These are phyloP conservation scores for Rhopalosiphum padi DNA, from an alignment of 1,140 invertebrate genomes.

Conservation along the genomic window DNA sequence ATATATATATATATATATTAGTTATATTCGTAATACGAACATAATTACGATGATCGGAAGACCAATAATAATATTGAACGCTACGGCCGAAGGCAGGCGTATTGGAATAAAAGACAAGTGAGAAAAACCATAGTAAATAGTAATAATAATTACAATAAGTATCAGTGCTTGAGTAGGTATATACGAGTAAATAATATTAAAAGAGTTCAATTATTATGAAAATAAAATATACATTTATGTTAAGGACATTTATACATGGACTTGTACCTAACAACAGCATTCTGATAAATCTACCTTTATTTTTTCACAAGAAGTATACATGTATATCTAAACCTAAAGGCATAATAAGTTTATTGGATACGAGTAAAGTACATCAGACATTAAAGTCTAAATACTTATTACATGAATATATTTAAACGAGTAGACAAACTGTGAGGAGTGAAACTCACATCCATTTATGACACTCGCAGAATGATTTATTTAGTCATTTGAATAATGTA, in stretches of 20 bases:
- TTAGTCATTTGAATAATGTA: neutral
- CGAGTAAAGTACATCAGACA: neutral
- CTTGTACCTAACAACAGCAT: neutral
- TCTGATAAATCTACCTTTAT: neutral
- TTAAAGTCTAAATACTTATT: neutral
- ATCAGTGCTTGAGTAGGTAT: neutral
- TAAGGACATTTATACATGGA: neutral
- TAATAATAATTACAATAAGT: neutral
- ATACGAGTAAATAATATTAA: too few species aligned
- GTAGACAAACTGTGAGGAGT: neutral
- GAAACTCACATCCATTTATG: too few species aligned
- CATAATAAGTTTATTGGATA: neutral
- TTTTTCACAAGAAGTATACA: neutral
- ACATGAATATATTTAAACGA: too few species aligned
- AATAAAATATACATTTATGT: neutral
- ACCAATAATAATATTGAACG: neutral
- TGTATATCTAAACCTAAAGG: neutral
- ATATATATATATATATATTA: neutral
- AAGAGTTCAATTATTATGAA: neutral
- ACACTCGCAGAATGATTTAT: neutral
- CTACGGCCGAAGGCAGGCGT: neutral
- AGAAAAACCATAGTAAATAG: neutral
- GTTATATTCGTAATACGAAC: neutral
- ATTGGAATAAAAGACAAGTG: neutral
- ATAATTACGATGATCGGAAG: neutral